Evolutionary conservation across 2,797 vertebrate genomes (phyloP), one percentile per base, ranked within the genome.

Genomic region (Benthosema pterotum): DNA sequence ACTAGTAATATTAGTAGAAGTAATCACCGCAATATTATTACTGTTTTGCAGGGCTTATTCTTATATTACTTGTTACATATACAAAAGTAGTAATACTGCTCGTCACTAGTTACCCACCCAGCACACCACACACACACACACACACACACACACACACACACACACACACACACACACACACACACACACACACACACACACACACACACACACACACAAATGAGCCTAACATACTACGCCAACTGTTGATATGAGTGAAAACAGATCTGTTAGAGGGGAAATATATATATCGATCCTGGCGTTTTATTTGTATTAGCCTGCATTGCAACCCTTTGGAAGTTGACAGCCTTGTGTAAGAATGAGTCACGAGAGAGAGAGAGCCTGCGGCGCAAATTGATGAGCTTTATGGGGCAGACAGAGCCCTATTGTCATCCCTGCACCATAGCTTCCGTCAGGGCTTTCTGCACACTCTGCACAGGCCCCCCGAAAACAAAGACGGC

Each of bases 331-430:
- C 81, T 87, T 83, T 82, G 74, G 69, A 78, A 74, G 74, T 84
- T 79, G 80, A 83, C 77, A 61, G 76, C 72, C 77, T 75, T 58
- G 83, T 84, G 79, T 61, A 59, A 76, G 84, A 81, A 82, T 80
- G 84, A 89, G 86, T 89, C 84, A 89, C 64, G 57, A 83, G 85
- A 84, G 83, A 83, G 77, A n/a, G n/a, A n/a, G n/a, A n/a, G n/a
- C n/a, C n/a, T n/a, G 77, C 55, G 72, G 80, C 74, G 19, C 78
- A 43, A n/a, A 89, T 83, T 84, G 89, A 88, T 83, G 82, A 86
- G 85, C 80, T 84, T 79, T 82, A 75, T 56, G 77, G 77, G 57
- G 78, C 47, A 79, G 87, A 89, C 87, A 89, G 83, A 82, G 78
- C 70, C 55, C 85, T 57, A 87, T 90, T 89, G 89, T 92, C 78